Evolutionary conservation across 2,797 vertebrate genomes (phyloP).

Genomic region (Gobionotothen gibberifrons): DNA sequence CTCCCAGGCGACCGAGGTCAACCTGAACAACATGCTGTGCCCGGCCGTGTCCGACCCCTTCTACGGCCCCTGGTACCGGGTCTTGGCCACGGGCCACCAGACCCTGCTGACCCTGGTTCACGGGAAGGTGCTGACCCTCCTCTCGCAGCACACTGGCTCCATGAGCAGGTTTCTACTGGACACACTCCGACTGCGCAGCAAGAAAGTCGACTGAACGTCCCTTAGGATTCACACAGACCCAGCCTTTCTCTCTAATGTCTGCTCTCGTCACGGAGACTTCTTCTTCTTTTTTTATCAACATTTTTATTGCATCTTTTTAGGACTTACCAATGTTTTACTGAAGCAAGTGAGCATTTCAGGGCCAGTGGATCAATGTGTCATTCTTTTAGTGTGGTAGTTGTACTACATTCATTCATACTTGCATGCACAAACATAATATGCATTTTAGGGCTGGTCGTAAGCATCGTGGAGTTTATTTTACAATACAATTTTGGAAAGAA

Average conservation of each 20-base stretch:
- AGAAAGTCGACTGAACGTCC: conserved; percentile 91
- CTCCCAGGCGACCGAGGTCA: conserved; percentile 93
- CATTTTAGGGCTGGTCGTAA: conserved; percentile 43
- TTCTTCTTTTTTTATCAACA: conserved; percentile 20
- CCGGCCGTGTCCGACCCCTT: conserved; percentile 98
- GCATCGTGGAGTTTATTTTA: conserved; percentile 1
- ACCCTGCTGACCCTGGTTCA: conserved; percentile 95
- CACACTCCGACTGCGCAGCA: conserved; percentile 87
- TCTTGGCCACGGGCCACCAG: conserved; percentile 97
- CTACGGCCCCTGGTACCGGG: conserved; percentile 96
- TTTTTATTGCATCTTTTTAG: conserved; percentile 68
- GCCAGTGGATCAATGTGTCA: conserved; percentile 57
- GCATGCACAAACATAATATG: conserved; percentile 59
- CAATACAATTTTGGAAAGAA: conserved; percentile 16
- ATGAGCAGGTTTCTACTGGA: conserved; percentile 87
- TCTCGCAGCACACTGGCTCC: conserved; percentile 87
- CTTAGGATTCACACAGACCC: conserved; percentile 3
- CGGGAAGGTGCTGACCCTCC: conserved; percentile 91
- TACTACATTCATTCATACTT: conserved; percentile 45
- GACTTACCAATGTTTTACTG: conserved; percentile 50
- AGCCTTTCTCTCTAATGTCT: conserved; percentile 61
- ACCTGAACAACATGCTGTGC: conserved; percentile 99
- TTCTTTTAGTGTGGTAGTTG: conserved; percentile 51
- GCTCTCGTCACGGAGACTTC: conserved; percentile 36
- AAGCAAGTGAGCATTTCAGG: conserved; percentile 53